These are phyloP conservation scores for Chymomyza procnemis DNA, from an alignment of 2,888 invertebrate genomes.

Conservation along the genomic window DNA sequence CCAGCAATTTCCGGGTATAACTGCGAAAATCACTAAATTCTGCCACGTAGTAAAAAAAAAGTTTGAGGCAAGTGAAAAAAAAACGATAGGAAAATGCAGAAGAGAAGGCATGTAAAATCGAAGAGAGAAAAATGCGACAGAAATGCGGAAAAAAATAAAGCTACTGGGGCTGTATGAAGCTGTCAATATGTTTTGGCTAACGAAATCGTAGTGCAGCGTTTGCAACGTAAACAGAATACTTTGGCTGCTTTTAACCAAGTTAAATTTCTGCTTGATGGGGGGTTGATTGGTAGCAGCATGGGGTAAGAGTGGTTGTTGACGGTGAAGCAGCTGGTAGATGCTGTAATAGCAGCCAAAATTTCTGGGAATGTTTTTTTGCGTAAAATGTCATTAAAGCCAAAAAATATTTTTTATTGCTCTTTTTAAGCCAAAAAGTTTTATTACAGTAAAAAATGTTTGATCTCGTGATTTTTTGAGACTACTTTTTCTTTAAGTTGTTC, in stretches of 20 bases:
- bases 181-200: constrained; percentile 35
- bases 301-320: no score
- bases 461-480: no score
- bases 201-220: background rate
- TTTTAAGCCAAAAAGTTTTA: no score
- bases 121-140: constrained; percentile 41
- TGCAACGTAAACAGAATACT: background rate
- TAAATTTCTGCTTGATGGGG: background rate
- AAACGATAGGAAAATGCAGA: constrained; percentile 19
- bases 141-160: constrained; percentile 44
- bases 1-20: constrained; percentile 57
- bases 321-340: no score
- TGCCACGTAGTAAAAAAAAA: constrained; percentile 20
- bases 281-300: no score
- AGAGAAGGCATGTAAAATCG: constrained; percentile 12
- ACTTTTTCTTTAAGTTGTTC: no score
- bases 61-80: background rate
- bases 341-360: no score
- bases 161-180: background rate
- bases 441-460: no score
- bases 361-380: no score
- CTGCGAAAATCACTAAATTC: constrained; percentile 52
- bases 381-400: no score
- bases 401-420: no score
- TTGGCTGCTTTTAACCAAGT: background rate